These are phyloP conservation scores for Eupithecia insigniata DNA, from an alignment of 2,888 invertebrate species.

Conservation along the genomic window DNA sequence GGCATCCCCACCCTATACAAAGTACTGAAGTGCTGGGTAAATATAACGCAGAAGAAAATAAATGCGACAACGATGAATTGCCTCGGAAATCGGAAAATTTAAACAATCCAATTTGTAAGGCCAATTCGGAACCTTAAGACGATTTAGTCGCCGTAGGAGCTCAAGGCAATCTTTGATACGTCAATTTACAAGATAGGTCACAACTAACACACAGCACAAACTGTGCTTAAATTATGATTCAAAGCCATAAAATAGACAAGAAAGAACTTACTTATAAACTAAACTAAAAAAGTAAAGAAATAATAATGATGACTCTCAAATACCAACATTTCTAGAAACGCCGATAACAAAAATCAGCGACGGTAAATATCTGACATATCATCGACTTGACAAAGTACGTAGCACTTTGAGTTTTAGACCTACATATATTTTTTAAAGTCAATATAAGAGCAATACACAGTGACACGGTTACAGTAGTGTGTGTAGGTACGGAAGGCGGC, in stretches of 20 bases:
- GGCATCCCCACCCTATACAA: slow-evolving; percentile 13
- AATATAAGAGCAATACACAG: background rate
- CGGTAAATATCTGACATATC: background rate
- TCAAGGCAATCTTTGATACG: background rate
- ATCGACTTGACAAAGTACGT: background rate
- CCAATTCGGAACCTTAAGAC: background rate
- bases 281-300: background rate
- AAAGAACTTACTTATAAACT: background rate
- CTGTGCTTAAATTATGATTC: background rate
- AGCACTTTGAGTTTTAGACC: background rate
- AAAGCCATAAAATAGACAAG: background rate
- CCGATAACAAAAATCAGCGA: background rate
- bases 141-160: background rate
- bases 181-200: background rate
- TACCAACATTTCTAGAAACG: background rate
- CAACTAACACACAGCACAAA: no score
- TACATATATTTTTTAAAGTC: background rate
- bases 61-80: background rate
- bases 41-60: background rate
- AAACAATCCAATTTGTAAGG: background rate
- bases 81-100: background rate
- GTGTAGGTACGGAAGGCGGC: slow-evolving; percentile 52
- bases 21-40: background rate
- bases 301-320: background rate
- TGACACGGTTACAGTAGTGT: slow-evolving; percentile 6